Evolutionary conservation across 2,888 invertebrate genomes (phyloP), one percentile per base, ranked within the genome.

Genomic region (Willowsia nigromaculata): DNA sequence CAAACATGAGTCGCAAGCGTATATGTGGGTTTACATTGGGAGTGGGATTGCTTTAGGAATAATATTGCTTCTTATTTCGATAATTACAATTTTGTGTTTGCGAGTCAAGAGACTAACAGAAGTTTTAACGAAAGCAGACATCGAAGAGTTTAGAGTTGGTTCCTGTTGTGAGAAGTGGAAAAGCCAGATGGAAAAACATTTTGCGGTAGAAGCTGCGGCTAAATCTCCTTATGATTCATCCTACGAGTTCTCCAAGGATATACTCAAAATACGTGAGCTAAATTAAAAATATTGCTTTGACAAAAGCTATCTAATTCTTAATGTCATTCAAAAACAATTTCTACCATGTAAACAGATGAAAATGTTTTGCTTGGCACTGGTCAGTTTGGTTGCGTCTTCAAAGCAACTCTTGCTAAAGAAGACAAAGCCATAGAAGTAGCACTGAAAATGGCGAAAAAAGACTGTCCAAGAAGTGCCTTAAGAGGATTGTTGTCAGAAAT

Each of bases 161-260:
- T 9, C 83, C 13, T 47, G 43, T 15, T 53, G 76, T 5, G 59
- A 62, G 0, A 30, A 18, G 71, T 62, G 0, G 71, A n/a, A 3
- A 74, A 85, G 25, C 56, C 59, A 59, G 50, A 18, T 27, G 25
- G 25, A 18, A 50, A 40, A 4, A n/a, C 59, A 0, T n/a, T n/a
- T n/a, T n/a, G 30, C 71, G 1, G 11, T 37, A 11, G 81, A 85
- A 30, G 25, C 50, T 0, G 84, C 90, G 11, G 22, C 76, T 1
- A 71, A 68, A 47, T 68, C 88, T 59, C 90, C 90, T 15, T 90
- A 90, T 37, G 90, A 90, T 33, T 81, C 81, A 22, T 88, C 88
- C 0, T 90, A 82, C 53, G 90, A 90, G 47, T 65, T 90, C 18
- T 22, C 76, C 1, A 90, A 90, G 47, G 78, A 88, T 33, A 71